Evolutionary conservation across 2,888 invertebrate genomes (phyloP).

Genomic region (Ariolimax columbianus): DNA sequence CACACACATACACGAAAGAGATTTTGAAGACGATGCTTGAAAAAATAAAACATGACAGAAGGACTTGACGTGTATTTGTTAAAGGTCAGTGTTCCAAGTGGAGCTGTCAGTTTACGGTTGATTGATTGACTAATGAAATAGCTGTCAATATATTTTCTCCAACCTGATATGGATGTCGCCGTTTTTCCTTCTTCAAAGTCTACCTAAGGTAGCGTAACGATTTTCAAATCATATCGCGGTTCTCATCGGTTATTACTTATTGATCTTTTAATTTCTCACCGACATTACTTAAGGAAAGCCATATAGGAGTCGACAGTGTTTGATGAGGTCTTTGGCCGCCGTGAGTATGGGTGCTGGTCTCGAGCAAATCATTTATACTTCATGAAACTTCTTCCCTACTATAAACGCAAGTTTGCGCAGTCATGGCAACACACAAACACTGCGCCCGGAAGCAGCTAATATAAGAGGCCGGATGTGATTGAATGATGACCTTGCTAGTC

Average conservation of each 20-base stretch:
- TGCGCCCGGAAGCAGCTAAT: neutral
- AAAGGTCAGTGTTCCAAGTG: too few species aligned
- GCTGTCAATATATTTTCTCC: too few species aligned
- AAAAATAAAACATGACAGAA: too few species aligned
- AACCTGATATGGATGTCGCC: neutral
- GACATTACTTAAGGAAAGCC: neutral
- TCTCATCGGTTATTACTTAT: neutral
- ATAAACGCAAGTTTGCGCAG: neutral
- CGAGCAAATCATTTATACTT: neutral
- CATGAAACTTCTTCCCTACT: neutral
- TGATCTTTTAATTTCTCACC: neutral
- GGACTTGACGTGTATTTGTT: too few species aligned
- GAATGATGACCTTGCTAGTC: neutral
- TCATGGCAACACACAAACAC: constrained; percentile 3
- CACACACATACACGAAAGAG: too few species aligned
- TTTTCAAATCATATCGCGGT: neutral
- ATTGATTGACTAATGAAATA: too few species aligned
- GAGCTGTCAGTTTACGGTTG: too few species aligned
- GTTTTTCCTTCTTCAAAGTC: neutral
- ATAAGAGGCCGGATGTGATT: neutral
- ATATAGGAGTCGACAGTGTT: neutral
- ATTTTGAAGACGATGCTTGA: too few species aligned
- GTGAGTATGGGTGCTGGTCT: neutral
- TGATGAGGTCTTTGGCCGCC: neutral
- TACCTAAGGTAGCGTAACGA: neutral